A percentile compares a stretch with the other conserved stretches of the same genome.
phyloP scores from a whole-genome alignment of 2,888 invertebrate genomes.

The Harpagoxenus sublaevis region DNA sequence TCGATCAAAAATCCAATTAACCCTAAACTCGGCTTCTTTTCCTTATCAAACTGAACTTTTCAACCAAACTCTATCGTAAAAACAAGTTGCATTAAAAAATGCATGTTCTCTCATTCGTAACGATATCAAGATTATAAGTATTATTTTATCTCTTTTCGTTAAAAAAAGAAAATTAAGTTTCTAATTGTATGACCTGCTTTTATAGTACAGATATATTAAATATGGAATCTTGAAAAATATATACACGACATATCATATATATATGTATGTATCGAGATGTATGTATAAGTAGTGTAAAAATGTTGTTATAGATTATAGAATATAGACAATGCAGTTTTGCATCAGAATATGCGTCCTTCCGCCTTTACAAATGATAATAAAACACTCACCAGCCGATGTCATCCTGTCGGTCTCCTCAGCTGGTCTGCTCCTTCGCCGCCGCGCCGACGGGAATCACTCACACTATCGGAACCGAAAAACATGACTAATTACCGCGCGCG shows the following conservation, averaged over 20 bases:
- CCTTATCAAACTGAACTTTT: neutral
- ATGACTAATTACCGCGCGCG: too few species aligned
- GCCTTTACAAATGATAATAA: too few species aligned
- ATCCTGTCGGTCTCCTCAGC: too few species aligned
- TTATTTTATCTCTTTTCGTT: neutral
- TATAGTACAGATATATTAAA: neutral
- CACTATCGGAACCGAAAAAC: too few species aligned
- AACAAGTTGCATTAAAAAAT: neutral
- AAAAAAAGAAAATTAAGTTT: neutral
- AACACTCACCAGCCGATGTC: too few species aligned
- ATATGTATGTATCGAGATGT: too few species aligned
- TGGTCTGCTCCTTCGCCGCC: too few species aligned
- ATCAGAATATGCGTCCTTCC: too few species aligned
- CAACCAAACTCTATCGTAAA: neutral
- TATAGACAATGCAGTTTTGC: too few species aligned
- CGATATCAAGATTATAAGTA: neutral
- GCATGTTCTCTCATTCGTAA: neutral
- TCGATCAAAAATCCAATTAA: slow-evolving; percentile 1
- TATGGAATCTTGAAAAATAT: neutral
- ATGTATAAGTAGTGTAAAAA: too few species aligned
- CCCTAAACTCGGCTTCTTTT: neutral
- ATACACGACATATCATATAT: neutral
- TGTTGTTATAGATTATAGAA: too few species aligned
- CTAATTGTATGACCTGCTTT: neutral
- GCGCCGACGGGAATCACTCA: too few species aligned